Percentiles rank a stretch among this genome's conserved stretches.
Conservation (phyloP, 92 coral and sea anemone species). For the Muricea muricata region DNA sequence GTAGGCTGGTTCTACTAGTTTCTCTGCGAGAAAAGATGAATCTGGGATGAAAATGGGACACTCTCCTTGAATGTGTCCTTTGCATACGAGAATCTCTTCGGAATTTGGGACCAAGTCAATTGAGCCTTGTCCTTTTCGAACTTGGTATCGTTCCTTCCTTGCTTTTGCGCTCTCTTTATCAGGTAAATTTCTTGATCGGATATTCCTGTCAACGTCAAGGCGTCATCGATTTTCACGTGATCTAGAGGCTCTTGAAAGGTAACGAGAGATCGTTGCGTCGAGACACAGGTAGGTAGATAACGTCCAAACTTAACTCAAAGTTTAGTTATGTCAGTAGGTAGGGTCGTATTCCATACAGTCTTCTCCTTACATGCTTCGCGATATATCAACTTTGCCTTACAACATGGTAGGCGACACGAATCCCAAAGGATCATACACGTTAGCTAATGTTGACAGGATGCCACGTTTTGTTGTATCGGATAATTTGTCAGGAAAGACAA, state of each 20-base stretch:
- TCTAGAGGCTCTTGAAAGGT: conserved; percentile 62
- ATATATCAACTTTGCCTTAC: neutral
- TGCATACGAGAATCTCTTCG: conserved; percentile 36
- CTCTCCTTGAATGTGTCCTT: conserved; percentile 30
- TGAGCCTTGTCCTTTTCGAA: conserved; percentile 37
- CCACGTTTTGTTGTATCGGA: conserved; percentile 18
- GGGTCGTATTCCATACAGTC: neutral
- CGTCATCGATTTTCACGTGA: conserved; percentile 42
- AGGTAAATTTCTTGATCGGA: conserved; percentile 10
- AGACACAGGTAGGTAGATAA: neutral
- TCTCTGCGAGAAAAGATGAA: neutral
- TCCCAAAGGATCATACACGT: conserved; percentile 20
- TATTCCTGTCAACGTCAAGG: conserved; percentile 42
- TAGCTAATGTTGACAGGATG: conserved; percentile 22
- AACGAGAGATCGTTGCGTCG: conserved; percentile 41
- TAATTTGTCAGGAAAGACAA: neutral
- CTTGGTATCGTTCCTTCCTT: conserved; percentile 18
- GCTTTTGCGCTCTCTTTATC: conserved; percentile 53
- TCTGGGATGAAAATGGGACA: neutral
- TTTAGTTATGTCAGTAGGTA: neutral
- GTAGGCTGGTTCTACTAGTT: neutral
- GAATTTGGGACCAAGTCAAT: conserved; percentile 44
- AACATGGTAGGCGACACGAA: conserved; percentile 6
- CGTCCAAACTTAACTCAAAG: neutral
- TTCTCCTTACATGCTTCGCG: conserved; percentile 16